Percentiles rank a stretch among this genome's conserved stretches.
Conservation (phyloP, 37 sponge, comb jelly and placozoan species). For the Geodia barretti region DNA sequence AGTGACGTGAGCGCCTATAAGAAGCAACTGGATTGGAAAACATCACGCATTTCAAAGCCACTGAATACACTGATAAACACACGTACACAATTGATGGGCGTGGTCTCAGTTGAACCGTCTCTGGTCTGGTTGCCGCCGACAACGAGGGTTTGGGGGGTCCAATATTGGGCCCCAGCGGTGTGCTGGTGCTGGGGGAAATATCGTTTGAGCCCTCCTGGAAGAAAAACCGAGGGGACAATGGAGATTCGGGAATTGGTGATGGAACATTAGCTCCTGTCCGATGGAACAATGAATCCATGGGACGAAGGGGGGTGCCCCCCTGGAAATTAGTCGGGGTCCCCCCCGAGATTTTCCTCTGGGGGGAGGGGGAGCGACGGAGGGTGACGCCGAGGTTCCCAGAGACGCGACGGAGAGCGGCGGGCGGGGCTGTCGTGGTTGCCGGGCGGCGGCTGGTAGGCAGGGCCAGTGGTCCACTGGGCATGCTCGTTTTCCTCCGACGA, state of each 20-base stretch:
- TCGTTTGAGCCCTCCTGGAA: too few species aligned
- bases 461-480: too few species aligned
- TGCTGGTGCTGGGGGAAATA: neutral
- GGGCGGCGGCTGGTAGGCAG: neutral
- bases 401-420: neutral
- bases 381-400: neutral
- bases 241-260: conserved; percentile 11
- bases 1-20: too few species aligned
- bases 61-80: too few species aligned
- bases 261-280: neutral
- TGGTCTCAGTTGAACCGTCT: neutral
- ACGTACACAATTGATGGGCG: neutral
- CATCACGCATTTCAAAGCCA: too few species aligned
- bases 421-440: neutral
- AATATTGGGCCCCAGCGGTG: too few species aligned
- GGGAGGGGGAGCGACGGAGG: conserved; percentile 23
- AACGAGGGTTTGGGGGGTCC: too few species aligned
- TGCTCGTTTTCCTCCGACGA: neutral
- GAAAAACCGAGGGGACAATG: neutral
- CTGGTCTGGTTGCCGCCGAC: neutral
- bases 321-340: neutral
- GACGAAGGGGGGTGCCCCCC: neutral
- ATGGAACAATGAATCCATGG: neutral
- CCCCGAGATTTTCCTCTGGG: neutral
- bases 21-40: too few species aligned